These are phyloP conservation scores for Psittacus erithacus DNA, from an alignment of 2,113 vertebrate species.

Conservation along the genomic window DNA sequence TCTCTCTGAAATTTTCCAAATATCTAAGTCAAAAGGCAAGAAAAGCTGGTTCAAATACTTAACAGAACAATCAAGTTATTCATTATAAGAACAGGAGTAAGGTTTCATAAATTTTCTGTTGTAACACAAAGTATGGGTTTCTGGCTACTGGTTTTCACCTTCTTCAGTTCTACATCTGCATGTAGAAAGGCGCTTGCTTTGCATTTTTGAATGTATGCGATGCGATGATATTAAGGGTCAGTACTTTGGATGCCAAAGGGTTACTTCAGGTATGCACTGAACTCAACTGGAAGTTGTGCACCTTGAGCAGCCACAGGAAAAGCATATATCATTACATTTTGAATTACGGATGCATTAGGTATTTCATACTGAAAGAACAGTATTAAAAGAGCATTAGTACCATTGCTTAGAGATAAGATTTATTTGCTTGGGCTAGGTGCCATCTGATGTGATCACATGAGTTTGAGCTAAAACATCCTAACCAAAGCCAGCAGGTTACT, in stretches of 20 bases:
- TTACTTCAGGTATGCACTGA: not conserved
- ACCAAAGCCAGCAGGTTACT: not conserved
- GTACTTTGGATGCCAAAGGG: not conserved
- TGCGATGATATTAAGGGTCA: not conserved
- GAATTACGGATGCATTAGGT: not conserved
- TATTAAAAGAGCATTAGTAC: not conserved
- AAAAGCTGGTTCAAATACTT: constrained; percentile 39
- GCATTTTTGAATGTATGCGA: not conserved
- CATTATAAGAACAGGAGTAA: constrained; percentile 28
- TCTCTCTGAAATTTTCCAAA: constrained; percentile 37
- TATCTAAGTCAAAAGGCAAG: constrained; percentile 40
- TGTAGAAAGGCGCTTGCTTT: constrained; percentile 8
- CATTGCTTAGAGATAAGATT: not conserved
- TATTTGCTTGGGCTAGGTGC: not conserved
- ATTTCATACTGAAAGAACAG: not conserved
- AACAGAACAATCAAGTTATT: not conserved
- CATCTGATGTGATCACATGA: not conserved
- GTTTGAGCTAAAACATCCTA: not conserved
- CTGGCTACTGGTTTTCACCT: not conserved
- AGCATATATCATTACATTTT: not conserved
- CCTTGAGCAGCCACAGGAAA: not conserved
- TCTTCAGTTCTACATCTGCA: constrained; percentile 9
- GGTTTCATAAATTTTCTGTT: constrained; percentile 42
- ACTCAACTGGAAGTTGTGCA: not conserved
- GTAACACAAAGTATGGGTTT: not conserved